Base-by-base conservation (phyloP, 1,140 invertebrate species). In the Drosophila orena region DNA sequence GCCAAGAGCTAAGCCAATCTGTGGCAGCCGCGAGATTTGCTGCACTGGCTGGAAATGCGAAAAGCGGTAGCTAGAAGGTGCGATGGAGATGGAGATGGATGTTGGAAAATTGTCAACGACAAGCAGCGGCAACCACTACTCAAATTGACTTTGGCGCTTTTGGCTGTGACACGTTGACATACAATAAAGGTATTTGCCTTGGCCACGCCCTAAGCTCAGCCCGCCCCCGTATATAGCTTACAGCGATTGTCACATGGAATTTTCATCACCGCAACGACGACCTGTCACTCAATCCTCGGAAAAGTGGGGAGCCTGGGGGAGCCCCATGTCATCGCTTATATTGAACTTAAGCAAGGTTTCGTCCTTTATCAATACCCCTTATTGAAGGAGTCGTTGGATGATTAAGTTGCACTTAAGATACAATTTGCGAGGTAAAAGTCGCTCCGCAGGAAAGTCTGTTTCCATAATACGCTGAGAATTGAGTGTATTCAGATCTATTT, bases 91-190 rank as follows among this genome's bases (percentile, higher is more conserved):
- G 61, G 20, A 8, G 40, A 62, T 57, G 40, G 58, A 54, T 42
- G 50, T 11, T 49, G 47, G 60, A 65, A 52, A 73, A 60, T 81
- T 70, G 77, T 78, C 49, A 70, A 46, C 58, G 61, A 68, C 72
- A 77, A 27, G 72, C 24, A 55, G 47, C 78, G 74, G 66, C 74
- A 88, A 76, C 84, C 84, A 50, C 83, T 88, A 86, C 79, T 83
- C 75, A 73, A 88, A 86, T 86, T 86, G 83, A 86, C 83, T 86
- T 79, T 85, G 81, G 81, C 77, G 80, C 83, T 78, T 83, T 84
- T 84, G 81, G 81, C 81, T 85, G 88, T 88, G 83, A 88, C 83
- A 89, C 84, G 83, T 83, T 88, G 83, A 79, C 84, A 89, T 79
- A 83, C 83, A 81, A 89, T 89, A 76, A 89, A 88, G 84, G 83